phyloP scores from a whole-genome alignment of 2,113 vertebrate species.

The Atractosteus spatula region DNA sequence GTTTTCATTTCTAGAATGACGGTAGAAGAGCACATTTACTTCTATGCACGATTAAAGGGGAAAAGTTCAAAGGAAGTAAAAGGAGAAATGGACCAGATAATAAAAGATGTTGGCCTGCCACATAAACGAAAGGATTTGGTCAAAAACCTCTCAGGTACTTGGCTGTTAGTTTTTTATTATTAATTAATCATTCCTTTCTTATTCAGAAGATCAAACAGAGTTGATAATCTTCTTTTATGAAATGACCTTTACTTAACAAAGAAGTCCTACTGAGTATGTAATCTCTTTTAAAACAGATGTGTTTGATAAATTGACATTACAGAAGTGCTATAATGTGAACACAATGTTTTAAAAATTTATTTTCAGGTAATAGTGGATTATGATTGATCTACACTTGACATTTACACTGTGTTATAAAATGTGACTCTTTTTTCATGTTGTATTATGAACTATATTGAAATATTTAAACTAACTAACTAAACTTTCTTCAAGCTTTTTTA shows the following conservation, averaged over 20 bases:
- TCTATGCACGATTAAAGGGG: constrained; percentile 90
- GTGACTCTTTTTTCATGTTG: too few species aligned
- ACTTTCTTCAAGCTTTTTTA: too few species aligned
- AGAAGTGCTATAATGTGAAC: constrained; percentile 45
- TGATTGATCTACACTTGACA: constrained; percentile 52
- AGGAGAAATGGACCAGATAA: constrained; percentile 88
- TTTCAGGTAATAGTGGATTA: constrained; percentile 39
- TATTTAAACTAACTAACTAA: too few species aligned
- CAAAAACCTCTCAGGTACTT: constrained; percentile 79
- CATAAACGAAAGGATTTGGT: constrained; percentile 81
- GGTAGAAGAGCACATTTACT: constrained; percentile 97
- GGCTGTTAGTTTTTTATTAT: constrained; percentile 20
- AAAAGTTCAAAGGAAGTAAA: constrained; percentile 72
- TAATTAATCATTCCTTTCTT: not conserved
- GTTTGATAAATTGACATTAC: constrained; percentile 48
- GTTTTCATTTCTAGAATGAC: constrained; percentile 72
- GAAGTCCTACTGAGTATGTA: constrained; percentile 18
- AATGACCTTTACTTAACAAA: constrained; percentile 8
- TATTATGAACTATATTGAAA: too few species aligned
- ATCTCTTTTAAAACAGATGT: constrained; percentile 50
- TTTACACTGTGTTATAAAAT: constrained; percentile 46
- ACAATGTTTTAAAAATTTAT: constrained; percentile 60
- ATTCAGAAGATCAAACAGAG: too few species aligned
- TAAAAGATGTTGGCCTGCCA: constrained; percentile 84
- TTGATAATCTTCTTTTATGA: not conserved